Percentiles rank a stretch among this genome's conserved stretches.
Conservation (phyloP, 2,113 vertebrate species). For the Corythoichthys haematopterus region DNA sequence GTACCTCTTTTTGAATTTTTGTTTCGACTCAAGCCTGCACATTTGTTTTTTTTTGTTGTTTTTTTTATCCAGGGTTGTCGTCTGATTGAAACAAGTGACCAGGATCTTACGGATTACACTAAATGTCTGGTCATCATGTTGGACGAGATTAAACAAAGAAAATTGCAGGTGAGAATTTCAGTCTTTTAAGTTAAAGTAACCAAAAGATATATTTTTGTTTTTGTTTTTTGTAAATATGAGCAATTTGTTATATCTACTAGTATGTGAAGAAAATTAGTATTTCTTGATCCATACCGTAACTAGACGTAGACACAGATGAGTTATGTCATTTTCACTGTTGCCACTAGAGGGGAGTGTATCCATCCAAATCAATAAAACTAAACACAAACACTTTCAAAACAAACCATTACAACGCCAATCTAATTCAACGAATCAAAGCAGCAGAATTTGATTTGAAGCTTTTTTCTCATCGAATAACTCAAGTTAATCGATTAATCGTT, state of each 20-base stretch:
- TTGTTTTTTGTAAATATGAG: not conserved
- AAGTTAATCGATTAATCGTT: no score
- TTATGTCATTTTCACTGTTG: no score
- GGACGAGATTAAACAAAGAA: slow-evolving; percentile 58
- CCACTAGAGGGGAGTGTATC: no score
- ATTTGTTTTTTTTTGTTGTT: slow-evolving; percentile 6
- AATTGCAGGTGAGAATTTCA: slow-evolving; percentile 55
- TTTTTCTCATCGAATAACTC: no score
- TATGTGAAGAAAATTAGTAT: not conserved
- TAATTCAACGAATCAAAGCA: no score
- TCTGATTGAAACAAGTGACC: slow-evolving; percentile 70
- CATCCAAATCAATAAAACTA: no score
- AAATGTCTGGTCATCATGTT: slow-evolving; percentile 71
- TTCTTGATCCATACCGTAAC: no score
- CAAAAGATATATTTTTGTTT: not conserved
- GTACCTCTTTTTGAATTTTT: no score
- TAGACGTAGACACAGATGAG: no score
- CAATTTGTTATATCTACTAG: not conserved
- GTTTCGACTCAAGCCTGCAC: not conserved
- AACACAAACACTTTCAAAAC: no score
- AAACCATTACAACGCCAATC: no score
- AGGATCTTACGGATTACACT: slow-evolving; percentile 76
- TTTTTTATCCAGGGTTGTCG: slow-evolving; percentile 58
- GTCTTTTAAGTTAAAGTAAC: not conserved
- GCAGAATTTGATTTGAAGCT: no score